phyloP scores from a whole-genome alignment of 2,888 invertebrate genomes.

The Drosophila meridiana region DNA sequence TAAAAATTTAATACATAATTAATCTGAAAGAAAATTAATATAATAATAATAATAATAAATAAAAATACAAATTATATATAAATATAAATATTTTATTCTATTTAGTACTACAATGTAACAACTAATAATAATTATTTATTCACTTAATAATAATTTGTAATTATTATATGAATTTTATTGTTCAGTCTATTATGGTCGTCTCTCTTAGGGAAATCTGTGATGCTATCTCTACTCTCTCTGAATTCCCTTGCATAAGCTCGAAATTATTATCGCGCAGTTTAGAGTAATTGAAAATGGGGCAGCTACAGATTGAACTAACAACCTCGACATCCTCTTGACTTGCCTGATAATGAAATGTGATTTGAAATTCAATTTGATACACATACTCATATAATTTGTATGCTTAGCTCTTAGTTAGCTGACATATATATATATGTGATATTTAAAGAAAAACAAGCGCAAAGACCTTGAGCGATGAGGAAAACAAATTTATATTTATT shows the following conservation, averaged over 20 bases:
- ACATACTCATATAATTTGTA: background rate
- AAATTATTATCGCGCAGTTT: constrained; percentile 36
- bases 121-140: background rate
- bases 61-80: too few species aligned
- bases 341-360: constrained; percentile 66
- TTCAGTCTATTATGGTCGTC: background rate
- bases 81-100: too few species aligned
- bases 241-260: constrained; percentile 12
- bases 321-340: constrained; percentile 70
- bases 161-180: too few species aligned
- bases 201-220: background rate
- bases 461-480: constrained; percentile 10
- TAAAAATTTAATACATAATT: too few species aligned
- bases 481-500: background rate
- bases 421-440: constrained; percentile 4
- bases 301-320: constrained; percentile 61
- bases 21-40: too few species aligned
- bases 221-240: background rate
- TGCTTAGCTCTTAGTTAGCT: constrained; percentile 20
- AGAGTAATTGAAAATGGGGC: constrained; percentile 46
- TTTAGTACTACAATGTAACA: too few species aligned
- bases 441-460: constrained; percentile 8
- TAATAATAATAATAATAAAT: too few species aligned
- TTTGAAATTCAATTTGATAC: constrained; percentile 32
- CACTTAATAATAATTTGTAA: background rate